Evolutionary conservation across 1,140 invertebrate species (phyloP).

Genomic region (Zaprionus capensis): DNA sequence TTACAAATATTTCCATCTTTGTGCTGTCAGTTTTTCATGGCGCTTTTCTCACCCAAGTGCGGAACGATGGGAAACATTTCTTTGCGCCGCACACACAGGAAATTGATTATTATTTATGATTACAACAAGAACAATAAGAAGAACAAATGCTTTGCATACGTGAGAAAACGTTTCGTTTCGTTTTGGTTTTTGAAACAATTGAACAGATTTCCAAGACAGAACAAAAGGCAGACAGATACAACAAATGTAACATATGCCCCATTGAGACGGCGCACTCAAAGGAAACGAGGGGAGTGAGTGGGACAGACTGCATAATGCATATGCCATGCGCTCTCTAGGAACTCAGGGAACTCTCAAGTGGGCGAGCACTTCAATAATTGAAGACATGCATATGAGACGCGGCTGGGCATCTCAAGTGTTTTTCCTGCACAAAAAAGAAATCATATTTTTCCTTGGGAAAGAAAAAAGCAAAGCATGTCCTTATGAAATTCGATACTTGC

Average conservation of each 20-base stretch:
- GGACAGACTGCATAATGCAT: too few species aligned
- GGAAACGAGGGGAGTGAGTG: too few species aligned
- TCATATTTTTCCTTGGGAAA: conserved; percentile 23
- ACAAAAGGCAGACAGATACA: conserved; percentile 1
- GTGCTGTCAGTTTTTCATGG: conserved; percentile 73
- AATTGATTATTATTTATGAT: conserved; percentile 83
- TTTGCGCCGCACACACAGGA: conserved; percentile 52
- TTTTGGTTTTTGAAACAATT: conserved; percentile 23
- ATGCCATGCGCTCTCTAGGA: not conserved
- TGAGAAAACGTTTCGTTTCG: conserved; percentile 53
- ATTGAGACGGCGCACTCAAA: not conserved
- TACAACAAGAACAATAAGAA: conserved; percentile 30
- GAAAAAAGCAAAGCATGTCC: conserved; percentile 54
- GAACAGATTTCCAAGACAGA: conserved; percentile 21
- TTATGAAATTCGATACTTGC: conserved; percentile 74
- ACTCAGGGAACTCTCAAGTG: conserved; percentile 46
- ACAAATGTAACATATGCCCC: conserved; percentile 6
- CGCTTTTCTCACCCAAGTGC: conserved; percentile 66
- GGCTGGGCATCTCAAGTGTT: conserved; percentile 43
- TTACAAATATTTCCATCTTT: conserved; percentile 11
- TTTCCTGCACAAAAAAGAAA: conserved; percentile 27
- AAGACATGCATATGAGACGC: conserved; percentile 52
- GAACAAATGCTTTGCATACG: conserved; percentile 47
- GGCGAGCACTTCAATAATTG: conserved; percentile 69
- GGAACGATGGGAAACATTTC: conserved; percentile 78